phyloP scores from a whole-genome alignment of 2,113 vertebrate species.

The Cavia porcellus region DNA sequence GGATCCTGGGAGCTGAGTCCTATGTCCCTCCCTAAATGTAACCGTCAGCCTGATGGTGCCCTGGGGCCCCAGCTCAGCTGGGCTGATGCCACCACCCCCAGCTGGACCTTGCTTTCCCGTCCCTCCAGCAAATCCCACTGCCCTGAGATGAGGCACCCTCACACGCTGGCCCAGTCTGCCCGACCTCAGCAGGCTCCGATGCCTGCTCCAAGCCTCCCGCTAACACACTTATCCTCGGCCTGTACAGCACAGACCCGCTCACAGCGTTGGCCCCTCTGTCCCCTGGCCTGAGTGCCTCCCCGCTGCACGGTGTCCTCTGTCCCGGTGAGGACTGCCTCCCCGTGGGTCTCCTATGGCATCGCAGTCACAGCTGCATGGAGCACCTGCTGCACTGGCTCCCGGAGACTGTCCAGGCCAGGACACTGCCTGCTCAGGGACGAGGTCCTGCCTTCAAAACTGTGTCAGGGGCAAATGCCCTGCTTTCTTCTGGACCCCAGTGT shows the following conservation, averaged over 20 bases:
- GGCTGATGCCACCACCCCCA: neutral
- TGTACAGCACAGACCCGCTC: neutral
- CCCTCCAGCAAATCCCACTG: neutral
- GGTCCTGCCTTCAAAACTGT: neutral
- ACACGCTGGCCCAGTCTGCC: neutral
- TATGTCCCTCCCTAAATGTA: neutral
- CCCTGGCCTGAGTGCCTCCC: neutral
- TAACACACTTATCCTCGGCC: neutral
- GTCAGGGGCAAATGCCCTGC: too few relatives aligned
- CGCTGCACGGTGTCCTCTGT: neutral
- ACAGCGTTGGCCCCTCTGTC: neutral
- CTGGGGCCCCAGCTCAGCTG: neutral
- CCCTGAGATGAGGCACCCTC: fast-evolving
- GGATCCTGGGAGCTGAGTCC: neutral
- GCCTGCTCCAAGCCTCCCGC: neutral
- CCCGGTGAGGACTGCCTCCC: neutral
- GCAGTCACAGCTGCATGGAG: neutral
- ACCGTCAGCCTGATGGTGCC: neutral
- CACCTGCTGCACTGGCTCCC: neutral
- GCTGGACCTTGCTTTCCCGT: neutral
- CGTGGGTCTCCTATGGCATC: too few relatives aligned
- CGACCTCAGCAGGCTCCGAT: fast-evolving
- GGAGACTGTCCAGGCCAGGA: neutral
- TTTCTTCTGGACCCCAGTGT: neutral
- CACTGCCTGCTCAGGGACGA: neutral